Evolutionary conservation across 1,140 invertebrate species (phyloP), one percentile per base, ranked within the genome.

Genomic region (Leptinotarsa defecta): DNA sequence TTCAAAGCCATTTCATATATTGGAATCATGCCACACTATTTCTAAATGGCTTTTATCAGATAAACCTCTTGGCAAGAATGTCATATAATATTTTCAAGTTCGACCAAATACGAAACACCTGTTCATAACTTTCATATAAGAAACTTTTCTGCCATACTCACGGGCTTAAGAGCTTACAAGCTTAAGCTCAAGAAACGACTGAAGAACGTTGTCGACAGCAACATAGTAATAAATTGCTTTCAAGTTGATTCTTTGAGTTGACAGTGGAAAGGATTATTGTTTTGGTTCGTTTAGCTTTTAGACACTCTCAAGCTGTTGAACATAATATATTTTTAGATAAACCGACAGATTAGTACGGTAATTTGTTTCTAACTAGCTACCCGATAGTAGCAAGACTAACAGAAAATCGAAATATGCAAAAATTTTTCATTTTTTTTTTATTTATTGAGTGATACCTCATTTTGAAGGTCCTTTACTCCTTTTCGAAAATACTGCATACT

Each of bases 61-160:
- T 57, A 15, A 57, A 8, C n/a, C n/a, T 57, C 15, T 17, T 15
- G 15, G n/a, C n/a, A 2, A 57, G n/a, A 57, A 57, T 57, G n/a
- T 57, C 15, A 57, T 19, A 57, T n/a, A 57, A 57, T 4, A 57
- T 57, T 19, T 57, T 19, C 15, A 17, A 57, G n/a, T 57, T 57
- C 52, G 52, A 57, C 15, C 15, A 57, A 57, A 57, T 57, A 57
- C 52, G 52, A 57, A n/a, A 57, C 52, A 57, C 52, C 52, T 57
- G 52, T 57, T 15, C 52, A 17, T 19, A 57, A 57, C 52, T 17
- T 43, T 57, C 52, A 57, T 17, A 57, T 57, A 15, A 19, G 52
- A 57, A 17, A 57, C 13, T 57, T 57, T 57, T 57, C 52, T 57
- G 15, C 52, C 52, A 57, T 57, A 57, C 17, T 57, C 15, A 57